phyloP scores from a whole-genome alignment of 2,113 vertebrate genomes.

The Pristiophorus japonicus region DNA sequence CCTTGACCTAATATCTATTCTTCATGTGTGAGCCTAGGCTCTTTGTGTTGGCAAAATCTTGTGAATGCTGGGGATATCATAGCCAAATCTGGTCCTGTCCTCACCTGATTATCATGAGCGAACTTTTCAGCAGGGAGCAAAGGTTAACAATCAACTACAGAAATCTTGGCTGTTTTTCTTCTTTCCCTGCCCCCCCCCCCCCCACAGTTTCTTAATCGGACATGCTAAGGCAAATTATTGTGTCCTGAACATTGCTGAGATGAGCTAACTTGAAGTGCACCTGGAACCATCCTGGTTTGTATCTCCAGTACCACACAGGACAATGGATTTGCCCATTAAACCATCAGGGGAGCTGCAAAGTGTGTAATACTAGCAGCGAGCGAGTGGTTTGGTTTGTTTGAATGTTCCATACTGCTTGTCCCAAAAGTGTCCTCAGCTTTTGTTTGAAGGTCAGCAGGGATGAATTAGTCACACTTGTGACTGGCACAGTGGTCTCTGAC shows the following conservation, averaged over 20 bases:
- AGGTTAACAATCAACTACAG: not conserved
- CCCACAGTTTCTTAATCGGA: not conserved
- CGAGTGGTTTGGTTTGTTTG: not conserved
- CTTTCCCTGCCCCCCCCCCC: not conserved
- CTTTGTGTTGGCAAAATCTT: not conserved
- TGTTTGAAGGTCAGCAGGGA: not conserved
- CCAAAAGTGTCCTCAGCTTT: not conserved
- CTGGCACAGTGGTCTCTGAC: not conserved
- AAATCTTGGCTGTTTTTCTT: not conserved
- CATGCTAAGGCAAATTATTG: too few relatives aligned
- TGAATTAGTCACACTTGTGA: not conserved
- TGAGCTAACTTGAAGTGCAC: not conserved
- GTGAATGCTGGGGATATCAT: not conserved
- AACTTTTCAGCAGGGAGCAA: not conserved
- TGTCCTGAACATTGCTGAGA: not conserved
- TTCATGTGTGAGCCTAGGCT: not conserved
- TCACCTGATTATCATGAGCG: not conserved
- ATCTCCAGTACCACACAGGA: not conserved
- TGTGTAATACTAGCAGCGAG: not conserved
- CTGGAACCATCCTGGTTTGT: not conserved
- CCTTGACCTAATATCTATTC: not conserved
- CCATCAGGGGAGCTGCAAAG: not conserved
- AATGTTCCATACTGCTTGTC: not conserved
- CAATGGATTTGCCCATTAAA: not conserved
- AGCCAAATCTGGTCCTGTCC: not conserved